Base-by-base conservation (phyloP, 2,888 invertebrate genomes). In the Epirrhoe tristata region DNA sequence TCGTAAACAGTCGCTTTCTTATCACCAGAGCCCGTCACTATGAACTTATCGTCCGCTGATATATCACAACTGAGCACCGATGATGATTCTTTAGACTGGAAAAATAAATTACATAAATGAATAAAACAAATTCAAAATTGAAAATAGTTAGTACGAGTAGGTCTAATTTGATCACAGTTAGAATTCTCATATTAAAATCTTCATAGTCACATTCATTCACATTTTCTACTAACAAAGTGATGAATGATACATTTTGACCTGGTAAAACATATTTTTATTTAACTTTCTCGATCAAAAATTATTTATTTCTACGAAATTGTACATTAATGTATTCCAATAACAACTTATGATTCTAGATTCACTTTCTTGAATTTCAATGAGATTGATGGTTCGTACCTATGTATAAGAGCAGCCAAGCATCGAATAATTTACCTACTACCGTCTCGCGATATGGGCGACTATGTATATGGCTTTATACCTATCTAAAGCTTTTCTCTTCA, bases 31-130 rank as follows among this genome's bases (percentile, higher is more conserved):
- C 99, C 99, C 56, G 99, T 99, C 81, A 99, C 98, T 82, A 99
- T 98, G 93, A 97, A 99, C 92, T 98, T 98, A 94, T 99, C 99
- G 91, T 99, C 99, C 70, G 97, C 96, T 73, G 99, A 98, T 92
- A 99, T 98, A 95, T 99, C 99, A 95, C 99, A 99, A 94, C 98
- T 98, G 82, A 99, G 95, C 86, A 99, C 99, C 84, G 99, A 99
- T 79, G 98, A 98, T 63, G 98, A 98, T 94, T 99, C 99, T 94
- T 99, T 98, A 58, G 97, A 97, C 97, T 97, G 94, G 34, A 53
- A 58, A 7, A 0, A 31, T 51, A 64, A 16, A 12, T 43, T 43
- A 0, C 3, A 10, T 36, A 12, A 12, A 43, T 43, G 39, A 1
- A 6, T 14, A 8, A 34, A 8, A 57, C 50, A 10, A 6, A 36